Conservation (phyloP, 2,113 vertebrate species). For the Sander lucioperca region DNA sequence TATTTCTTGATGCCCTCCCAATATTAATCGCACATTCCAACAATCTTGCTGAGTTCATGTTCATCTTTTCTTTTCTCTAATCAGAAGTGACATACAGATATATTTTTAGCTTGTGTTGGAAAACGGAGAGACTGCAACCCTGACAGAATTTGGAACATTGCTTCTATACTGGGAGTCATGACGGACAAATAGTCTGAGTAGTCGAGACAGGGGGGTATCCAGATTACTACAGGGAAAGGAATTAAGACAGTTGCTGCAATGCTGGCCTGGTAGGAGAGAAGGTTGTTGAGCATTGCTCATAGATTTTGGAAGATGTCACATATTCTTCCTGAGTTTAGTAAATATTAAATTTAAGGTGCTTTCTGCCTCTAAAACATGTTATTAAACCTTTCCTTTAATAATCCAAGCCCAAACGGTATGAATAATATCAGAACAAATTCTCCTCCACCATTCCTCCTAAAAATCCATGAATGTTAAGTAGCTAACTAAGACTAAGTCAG, state of each 20-base stretch:
- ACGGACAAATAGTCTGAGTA: background rate
- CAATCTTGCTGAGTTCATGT: background rate
- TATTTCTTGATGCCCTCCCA: constrained; percentile 8
- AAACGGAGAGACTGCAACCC: constrained; percentile 9
- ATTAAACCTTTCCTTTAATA: background rate
- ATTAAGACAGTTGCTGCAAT: background rate
- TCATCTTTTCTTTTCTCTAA: background rate
- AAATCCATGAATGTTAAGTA: background rate
- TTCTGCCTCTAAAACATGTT: background rate
- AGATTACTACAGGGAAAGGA: background rate
- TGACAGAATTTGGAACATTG: background rate
- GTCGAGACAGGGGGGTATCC: background rate
- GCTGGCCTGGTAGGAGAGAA: background rate
- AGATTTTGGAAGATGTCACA: background rate
- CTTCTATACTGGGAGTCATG: background rate
- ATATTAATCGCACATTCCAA: constrained; percentile 19
- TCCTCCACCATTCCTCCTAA: too few relatives aligned
- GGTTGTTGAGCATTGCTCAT: background rate
- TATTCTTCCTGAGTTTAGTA: background rate
- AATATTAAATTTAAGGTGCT: background rate
- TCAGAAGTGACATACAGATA: background rate
- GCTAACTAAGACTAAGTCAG: background rate
- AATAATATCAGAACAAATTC: background rate
- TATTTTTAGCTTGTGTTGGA: constrained; percentile 4
- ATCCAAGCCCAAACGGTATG: background rate